Base-by-base conservation (phyloP, 2,113 vertebrate species). In the Sus scrofa region DNA sequence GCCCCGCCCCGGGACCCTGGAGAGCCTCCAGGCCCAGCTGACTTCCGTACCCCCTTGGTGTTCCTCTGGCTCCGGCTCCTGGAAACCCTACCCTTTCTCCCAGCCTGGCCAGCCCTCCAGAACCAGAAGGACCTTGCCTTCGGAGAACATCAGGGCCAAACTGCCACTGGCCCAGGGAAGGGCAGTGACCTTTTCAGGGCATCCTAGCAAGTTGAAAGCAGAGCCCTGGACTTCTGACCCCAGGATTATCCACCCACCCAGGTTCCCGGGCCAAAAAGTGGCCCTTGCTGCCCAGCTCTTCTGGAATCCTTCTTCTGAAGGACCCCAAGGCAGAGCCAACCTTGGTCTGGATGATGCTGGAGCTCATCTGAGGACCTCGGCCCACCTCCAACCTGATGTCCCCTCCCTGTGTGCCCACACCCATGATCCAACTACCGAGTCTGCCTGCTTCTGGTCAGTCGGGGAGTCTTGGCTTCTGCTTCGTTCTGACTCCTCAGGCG, bases 391-490 rank as follows among this genome's bases (percentile, higher is more conserved):
- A 2, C 52, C 65, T 70, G 11, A 37, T 27, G 85, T n/a, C 4
- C 37, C 71, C 27, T 37, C 62, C 39, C 92, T 22, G 73, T 89
- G 89, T 22, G 16, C 58, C 97, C 77, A 94, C 96, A 93, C 98
- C 98, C 97, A 34, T 37, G 37, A 32, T 77, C 95, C 96, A 84
- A 32, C 86, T 98, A 98, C 98, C 98, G 98, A 98, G 85, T 96
- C 96, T 6, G 89, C 1, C 79, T 98, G 98, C 81, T 97, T 97
- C 95, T 89, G 98, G 91, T 96, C 97, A 26, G 88, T 97, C n/a
- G 68, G 27, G 5, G 83, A 67, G 67, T 98, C 98, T 0, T 1
- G 96, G 86, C 86, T 93, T 98, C 96, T 96, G 0, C 10, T 95
- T 82, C 97, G 91, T 86, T 93, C 24, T 22, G 95, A 0, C 12